These are phyloP conservation scores for Ormyrus labotus DNA, from an alignment of 2,888 invertebrate genomes.

Conservation along the genomic window DNA sequence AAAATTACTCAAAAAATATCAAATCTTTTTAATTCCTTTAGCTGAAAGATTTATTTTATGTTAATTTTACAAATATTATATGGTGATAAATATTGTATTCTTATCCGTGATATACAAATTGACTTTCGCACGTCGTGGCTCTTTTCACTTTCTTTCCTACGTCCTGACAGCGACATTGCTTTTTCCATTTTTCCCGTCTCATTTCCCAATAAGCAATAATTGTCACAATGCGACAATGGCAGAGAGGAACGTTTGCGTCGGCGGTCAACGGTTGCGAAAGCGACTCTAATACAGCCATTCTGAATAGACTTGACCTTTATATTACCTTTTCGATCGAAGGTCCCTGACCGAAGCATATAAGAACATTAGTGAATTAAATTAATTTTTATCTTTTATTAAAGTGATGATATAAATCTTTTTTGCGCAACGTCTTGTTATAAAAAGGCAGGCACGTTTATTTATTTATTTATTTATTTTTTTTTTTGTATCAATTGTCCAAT, in stretches of 20 bases:
- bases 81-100: not conserved
- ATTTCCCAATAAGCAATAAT: slow-evolving; percentile 17
- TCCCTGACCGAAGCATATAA: slow-evolving; percentile 12
- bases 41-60: too few species aligned
- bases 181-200: not conserved
- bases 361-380: too few species aligned
- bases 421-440: too few species aligned
- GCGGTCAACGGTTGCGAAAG: slow-evolving; percentile 21
- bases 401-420: too few species aligned
- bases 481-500: too few species aligned
- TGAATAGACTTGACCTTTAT: slow-evolving; percentile 47
- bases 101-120: not conserved
- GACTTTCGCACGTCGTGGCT: not conserved
- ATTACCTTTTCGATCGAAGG: slow-evolving; percentile 31
- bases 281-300: not conserved
- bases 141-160: not conserved
- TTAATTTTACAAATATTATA: too few species aligned
- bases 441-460: too few species aligned
- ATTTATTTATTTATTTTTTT: too few species aligned
- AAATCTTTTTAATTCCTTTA: too few species aligned
- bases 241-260: slow-evolving; percentile 3
- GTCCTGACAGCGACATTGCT: slow-evolving; percentile 9
- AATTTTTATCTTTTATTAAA: too few species aligned
- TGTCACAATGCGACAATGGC: slow-evolving; percentile 28
- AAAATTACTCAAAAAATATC: too few species aligned